Evolutionary conservation across 2,797 vertebrate genomes (phyloP).

Genomic region (Catamblyrhynchus diadema): DNA sequence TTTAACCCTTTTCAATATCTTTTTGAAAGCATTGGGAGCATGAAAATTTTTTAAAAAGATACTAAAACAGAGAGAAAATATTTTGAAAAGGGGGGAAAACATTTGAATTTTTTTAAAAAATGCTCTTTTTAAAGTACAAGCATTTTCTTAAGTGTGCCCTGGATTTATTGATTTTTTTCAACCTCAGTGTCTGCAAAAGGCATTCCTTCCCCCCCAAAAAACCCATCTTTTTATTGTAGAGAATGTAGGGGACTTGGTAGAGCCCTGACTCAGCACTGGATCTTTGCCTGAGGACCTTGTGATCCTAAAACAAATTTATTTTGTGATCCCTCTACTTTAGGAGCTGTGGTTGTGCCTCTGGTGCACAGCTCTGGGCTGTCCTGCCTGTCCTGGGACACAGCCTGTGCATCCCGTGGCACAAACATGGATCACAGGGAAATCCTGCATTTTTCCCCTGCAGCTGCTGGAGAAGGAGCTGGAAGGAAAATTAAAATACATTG

Average conservation of each 20-base stretch:
- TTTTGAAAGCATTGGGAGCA: not conserved
- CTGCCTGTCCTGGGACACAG: not conserved
- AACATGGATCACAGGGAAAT: not conserved
- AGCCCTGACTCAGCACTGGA: not conserved
- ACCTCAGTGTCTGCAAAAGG: not conserved
- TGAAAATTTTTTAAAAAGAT: too few species aligned
- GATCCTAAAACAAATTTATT: not conserved
- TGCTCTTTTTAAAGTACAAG: not conserved
- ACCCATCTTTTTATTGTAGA: not conserved
- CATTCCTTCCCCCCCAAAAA: accelerated
- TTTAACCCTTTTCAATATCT: not conserved
- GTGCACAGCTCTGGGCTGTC: not conserved
- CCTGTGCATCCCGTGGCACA: not conserved
- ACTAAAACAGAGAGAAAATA: not conserved
- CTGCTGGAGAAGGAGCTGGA: not conserved
- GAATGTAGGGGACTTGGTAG: accelerated
- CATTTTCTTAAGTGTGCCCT: not conserved
- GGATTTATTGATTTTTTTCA: not conserved
- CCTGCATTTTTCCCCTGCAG: not conserved
- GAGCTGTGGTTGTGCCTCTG: not conserved
- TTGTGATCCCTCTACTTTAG: accelerated
- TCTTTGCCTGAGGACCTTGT: not conserved
- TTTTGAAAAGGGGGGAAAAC: not conserved
- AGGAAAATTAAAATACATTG: accelerated
- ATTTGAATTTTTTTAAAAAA: not conserved